phyloP scores from a whole-genome alignment of 1,140 invertebrate species.

The Leucophenga varia region DNA sequence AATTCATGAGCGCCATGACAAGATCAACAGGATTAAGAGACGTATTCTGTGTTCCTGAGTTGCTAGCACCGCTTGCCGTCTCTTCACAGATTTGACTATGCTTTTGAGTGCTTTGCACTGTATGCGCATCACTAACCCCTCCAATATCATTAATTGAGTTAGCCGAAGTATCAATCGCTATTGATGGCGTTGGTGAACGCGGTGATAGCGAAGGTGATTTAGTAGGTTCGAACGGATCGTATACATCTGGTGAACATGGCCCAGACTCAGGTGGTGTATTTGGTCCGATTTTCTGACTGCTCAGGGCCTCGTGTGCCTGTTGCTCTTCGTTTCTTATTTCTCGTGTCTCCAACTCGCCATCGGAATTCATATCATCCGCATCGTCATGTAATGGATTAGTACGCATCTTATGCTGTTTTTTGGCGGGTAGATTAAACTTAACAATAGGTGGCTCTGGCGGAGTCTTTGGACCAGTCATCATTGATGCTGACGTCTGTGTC shows the following conservation, averaged over 20 bases:
- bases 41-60: conserved; percentile 17
- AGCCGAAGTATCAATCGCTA: conserved; percentile 16
- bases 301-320: conserved; percentile 12
- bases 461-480: conserved; percentile 66
- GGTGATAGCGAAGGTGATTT: conserved; percentile 69
- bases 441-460: conserved; percentile 70
- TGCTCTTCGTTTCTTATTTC: conserved; percentile 9
- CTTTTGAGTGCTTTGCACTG: conserved; percentile 6
- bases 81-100: conserved; percentile 12
- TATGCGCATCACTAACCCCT: conserved; percentile 13
- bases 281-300: conserved; percentile 51
- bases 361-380: conserved; percentile 54
- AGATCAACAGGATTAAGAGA: conserved; percentile 47
- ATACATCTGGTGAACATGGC: conserved; percentile 64
- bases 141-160: conserved; percentile 10
- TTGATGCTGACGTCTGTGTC: conserved; percentile 12
- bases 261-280: conserved; percentile 56
- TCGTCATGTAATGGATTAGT: conserved; percentile 66
- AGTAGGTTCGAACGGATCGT: conserved; percentile 86
- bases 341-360: conserved; percentile 31
- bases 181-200: conserved; percentile 49
- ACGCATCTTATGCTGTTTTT: conserved; percentile 61
- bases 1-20: conserved; percentile 54
- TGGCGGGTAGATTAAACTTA: conserved; percentile 67
- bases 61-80: neutral